Conservation (phyloP, 1,140 invertebrate genomes). For the Macrosteles quadrilineatus region DNA sequence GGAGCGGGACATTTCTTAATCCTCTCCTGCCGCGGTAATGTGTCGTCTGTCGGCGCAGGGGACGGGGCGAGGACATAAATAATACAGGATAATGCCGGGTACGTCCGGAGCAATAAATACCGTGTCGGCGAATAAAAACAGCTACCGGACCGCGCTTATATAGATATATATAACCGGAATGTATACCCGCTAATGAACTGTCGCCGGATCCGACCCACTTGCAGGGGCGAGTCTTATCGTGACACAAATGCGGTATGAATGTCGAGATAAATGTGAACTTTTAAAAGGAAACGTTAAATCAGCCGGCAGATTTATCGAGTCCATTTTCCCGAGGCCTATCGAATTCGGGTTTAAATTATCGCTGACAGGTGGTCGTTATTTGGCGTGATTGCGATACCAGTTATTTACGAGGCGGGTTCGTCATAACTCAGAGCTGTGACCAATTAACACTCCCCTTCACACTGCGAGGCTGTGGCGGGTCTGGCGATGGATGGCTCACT, state of each 20-base stretch:
- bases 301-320: background rate
- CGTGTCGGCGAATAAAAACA: background rate
- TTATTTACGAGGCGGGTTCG: slow-evolving; percentile 6
- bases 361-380: background rate
- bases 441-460: too few species aligned
- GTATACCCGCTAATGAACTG: background rate
- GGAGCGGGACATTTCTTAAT: slow-evolving; percentile 20
- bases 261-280: background rate
- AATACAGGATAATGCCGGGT: slow-evolving; percentile 13
- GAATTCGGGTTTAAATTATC: background rate
- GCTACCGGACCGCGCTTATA: background rate
- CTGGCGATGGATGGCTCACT: too few species aligned
- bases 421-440: background rate
- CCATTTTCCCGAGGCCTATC: slow-evolving; percentile 15
- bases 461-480: too few species aligned
- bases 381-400: slow-evolving; percentile 6
- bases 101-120: slow-evolving; percentile 19
- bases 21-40: background rate
- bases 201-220: background rate
- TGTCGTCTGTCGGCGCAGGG: background rate
- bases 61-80: background rate
- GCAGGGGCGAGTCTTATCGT: background rate
- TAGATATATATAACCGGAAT: slow-evolving; percentile 2
- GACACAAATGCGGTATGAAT: slow-evolving; percentile 8
- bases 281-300: slow-evolving; percentile 12